Evolutionary conservation across 2,888 invertebrate species (phyloP).

Genomic region (Notocelia uddmanniana): DNA sequence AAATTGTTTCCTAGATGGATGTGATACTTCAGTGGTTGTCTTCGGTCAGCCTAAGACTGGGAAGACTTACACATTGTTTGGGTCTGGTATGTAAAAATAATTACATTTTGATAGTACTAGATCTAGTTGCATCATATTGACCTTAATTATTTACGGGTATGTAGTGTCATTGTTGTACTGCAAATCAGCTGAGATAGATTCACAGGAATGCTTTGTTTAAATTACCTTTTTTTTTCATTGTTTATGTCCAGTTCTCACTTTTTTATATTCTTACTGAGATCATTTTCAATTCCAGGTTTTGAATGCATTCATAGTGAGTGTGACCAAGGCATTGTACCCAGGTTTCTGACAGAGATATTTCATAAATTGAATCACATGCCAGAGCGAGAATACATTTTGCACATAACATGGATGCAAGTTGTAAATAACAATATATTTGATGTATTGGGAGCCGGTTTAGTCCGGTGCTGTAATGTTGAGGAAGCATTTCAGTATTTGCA

Average conservation of each 20-base stretch:
- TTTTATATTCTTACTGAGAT: neutral
- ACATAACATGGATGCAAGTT: conserved; percentile 91
- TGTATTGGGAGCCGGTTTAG: conserved; percentile 85
- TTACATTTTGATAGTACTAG: too few relatives aligned
- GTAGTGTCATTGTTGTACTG: too few relatives aligned
- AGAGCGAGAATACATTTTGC: conserved; percentile 88
- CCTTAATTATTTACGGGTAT: too few relatives aligned
- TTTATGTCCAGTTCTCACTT: too few relatives aligned
- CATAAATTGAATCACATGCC: conserved; percentile 87
- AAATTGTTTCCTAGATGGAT: conserved; percentile 89
- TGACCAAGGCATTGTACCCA: conserved; percentile 90
- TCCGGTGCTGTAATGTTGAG: conserved; percentile 87
- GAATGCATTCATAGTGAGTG: conserved; percentile 87
- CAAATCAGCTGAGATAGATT: too few relatives aligned
- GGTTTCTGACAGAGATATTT: conserved; percentile 90
- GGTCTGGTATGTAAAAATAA: conserved; percentile 81
- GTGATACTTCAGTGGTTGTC: conserved; percentile 90
- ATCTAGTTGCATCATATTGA: too few relatives aligned
- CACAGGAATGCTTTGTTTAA: too few relatives aligned
- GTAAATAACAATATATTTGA: conserved; percentile 87
- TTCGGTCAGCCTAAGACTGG: conserved; percentile 89
- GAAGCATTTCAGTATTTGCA: conserved; percentile 90
- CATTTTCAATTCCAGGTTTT: conserved; percentile 68
- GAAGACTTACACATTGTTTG: conserved; percentile 90
- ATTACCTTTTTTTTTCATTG: too few relatives aligned